phyloP scores from a whole-genome alignment of 2,113 vertebrate species.

The Anas platyrhynchos region DNA sequence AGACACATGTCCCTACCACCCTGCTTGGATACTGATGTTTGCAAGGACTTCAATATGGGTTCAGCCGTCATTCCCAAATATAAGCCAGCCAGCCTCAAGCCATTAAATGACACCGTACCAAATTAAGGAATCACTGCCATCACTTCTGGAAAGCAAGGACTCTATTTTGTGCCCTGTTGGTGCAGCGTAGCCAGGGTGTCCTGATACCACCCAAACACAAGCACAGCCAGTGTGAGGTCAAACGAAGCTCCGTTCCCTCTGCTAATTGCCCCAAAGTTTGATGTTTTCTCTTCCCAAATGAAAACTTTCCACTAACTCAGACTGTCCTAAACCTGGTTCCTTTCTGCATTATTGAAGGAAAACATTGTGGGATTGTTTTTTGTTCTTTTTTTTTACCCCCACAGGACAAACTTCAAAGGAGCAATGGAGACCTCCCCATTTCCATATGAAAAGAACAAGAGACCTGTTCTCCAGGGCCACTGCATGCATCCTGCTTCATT shows the following conservation, averaged over 20 bases:
- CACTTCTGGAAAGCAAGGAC: background rate
- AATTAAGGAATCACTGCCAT: background rate
- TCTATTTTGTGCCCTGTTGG: accelerated
- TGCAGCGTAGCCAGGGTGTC: background rate
- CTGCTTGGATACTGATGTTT: background rate
- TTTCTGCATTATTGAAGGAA: background rate
- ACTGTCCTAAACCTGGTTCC: background rate
- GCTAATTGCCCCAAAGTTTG: background rate
- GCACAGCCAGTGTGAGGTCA: background rate
- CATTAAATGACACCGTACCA: background rate
- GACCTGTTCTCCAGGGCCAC: background rate
- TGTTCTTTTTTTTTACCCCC: background rate
- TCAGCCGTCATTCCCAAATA: background rate
- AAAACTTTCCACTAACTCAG: background rate
- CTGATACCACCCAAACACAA: background rate
- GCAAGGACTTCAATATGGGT: background rate
- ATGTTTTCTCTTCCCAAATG: background rate
- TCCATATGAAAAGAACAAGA: slow-evolving; percentile 63
- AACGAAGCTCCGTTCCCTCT: background rate
- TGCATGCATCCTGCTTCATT: slow-evolving; percentile 12
- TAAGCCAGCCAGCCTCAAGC: background rate
- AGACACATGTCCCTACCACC: too few relatives aligned
- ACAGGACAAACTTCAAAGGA: slow-evolving; percentile 53
- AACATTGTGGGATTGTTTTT: background rate
- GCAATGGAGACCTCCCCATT: background rate